phyloP scores from a whole-genome alignment of 37 sponge, comb jelly and placozoan species.

The Mnemiopsis leidyi region DNA sequence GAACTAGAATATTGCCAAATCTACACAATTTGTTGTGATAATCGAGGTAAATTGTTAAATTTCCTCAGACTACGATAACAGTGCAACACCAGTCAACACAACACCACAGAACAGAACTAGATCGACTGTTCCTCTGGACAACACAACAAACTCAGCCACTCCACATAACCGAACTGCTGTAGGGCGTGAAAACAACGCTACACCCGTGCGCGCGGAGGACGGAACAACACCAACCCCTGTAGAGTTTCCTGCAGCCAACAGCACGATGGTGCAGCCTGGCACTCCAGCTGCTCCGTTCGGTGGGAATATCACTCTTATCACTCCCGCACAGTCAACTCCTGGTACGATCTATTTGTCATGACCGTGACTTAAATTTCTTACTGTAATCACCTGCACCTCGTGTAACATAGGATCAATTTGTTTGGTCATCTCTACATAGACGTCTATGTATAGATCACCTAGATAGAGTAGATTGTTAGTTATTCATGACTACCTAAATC shows the following conservation, averaged over 20 bases:
- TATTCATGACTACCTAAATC: too few species aligned
- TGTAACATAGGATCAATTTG: too few species aligned
- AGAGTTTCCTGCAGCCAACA: conserved; percentile 45
- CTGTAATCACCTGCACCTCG: too few species aligned
- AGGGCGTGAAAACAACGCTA: not conserved
- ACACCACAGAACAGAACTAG: not conserved
- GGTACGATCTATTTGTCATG: not conserved
- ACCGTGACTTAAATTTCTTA: too few species aligned
- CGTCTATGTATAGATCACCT: too few species aligned
- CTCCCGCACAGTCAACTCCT: conserved; percentile 16
- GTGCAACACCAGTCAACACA: not conserved
- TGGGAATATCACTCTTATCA: conserved; percentile 15
- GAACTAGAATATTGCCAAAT: too few species aligned
- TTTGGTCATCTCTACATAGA: too few species aligned
- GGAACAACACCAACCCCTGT: not conserved
- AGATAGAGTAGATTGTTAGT: too few species aligned
- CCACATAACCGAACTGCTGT: not conserved
- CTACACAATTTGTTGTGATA: too few species aligned
- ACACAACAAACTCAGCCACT: not conserved
- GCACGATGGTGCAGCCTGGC: conserved; percentile 38
- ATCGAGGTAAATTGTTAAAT: too few species aligned
- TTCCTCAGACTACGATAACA: not conserved
- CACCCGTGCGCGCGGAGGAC: not conserved
- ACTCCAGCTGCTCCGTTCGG: conserved; percentile 49
- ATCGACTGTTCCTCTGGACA: not conserved